Evolutionary conservation across 2,797 vertebrate genomes (phyloP).

Genomic region (Gymnopithys bicolor): DNA sequence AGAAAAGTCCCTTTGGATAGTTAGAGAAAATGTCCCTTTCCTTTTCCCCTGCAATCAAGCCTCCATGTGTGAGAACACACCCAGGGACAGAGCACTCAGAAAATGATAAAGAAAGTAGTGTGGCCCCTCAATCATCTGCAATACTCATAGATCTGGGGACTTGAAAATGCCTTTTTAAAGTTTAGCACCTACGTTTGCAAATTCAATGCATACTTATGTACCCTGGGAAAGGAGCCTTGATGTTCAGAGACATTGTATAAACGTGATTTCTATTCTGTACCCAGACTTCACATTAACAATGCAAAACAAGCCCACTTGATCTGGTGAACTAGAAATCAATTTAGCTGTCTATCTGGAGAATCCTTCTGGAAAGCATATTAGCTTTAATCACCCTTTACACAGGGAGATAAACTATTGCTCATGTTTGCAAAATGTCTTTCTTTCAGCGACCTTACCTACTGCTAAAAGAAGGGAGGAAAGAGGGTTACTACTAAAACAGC

Average conservation of each 20-base stretch:
- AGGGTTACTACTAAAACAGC: not conserved
- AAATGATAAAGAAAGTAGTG: not conserved
- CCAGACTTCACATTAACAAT: not conserved
- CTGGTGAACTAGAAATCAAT: not conserved
- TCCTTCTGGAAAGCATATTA: not conserved
- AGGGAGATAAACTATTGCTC: not conserved
- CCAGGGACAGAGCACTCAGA: not conserved
- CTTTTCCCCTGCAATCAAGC: not conserved
- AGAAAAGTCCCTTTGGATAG: not conserved
- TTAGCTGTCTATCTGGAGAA: not conserved
- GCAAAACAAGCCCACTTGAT: not conserved
- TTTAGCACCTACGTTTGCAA: not conserved
- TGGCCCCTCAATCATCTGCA: not conserved
- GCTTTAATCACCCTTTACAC: not conserved
- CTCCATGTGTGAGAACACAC: not conserved
- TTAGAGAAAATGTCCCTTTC: not conserved
- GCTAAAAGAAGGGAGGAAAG: not conserved
- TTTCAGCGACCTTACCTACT: not conserved
- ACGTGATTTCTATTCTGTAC: not conserved
- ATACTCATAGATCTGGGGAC: not conserved
- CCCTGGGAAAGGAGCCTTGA: not conserved
- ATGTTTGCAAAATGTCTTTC: not conserved
- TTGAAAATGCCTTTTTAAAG: not conserved
- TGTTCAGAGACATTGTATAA: not conserved
- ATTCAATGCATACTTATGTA: not conserved